phyloP scores from a whole-genome alignment of 2,888 invertebrate genomes.

The Alentia gelatinosa region DNA sequence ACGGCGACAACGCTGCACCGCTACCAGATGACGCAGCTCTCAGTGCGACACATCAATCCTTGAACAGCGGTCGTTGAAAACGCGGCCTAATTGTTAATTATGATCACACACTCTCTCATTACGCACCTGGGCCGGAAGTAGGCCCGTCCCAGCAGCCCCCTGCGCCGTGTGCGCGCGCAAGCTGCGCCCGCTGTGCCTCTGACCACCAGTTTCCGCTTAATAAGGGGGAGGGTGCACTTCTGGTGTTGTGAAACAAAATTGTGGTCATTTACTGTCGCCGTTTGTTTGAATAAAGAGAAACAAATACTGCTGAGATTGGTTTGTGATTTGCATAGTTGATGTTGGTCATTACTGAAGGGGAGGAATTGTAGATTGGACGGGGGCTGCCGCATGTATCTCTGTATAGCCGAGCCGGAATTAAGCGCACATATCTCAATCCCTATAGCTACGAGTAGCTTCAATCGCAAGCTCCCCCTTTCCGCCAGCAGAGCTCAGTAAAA shows the following conservation, averaged over 20 bases:
- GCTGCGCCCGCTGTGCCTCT: neutral
- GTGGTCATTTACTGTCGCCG: neutral
- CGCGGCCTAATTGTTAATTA: conserved; percentile 26
- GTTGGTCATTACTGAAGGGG: neutral
- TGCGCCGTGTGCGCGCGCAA: neutral
- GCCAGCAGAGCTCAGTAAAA: neutral
- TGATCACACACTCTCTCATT: conserved; percentile 24
- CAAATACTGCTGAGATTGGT: conserved; percentile 17
- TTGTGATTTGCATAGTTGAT: conserved; percentile 45
- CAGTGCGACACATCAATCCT: neutral
- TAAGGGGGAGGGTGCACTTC: neutral
- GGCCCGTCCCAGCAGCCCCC: neutral
- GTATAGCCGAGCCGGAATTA: neutral
- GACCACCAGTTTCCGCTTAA: neutral
- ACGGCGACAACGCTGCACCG: neutral
- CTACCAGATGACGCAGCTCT: neutral
- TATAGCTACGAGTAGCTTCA: too few species aligned
- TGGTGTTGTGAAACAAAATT: neutral
- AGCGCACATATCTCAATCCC: neutral
- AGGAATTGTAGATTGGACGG: neutral
- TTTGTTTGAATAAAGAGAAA: conserved; percentile 43
- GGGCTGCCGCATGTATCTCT: neutral
- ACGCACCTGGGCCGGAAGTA: conserved; percentile 40
- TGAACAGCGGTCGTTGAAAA: neutral
- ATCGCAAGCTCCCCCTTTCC: too few species aligned